Evolutionary conservation across 35 echinoderm and acorn worm genomes (phyloP), one percentile per base, ranked within the genome.

Genomic region (Apostichopus parvimensis): DNA sequence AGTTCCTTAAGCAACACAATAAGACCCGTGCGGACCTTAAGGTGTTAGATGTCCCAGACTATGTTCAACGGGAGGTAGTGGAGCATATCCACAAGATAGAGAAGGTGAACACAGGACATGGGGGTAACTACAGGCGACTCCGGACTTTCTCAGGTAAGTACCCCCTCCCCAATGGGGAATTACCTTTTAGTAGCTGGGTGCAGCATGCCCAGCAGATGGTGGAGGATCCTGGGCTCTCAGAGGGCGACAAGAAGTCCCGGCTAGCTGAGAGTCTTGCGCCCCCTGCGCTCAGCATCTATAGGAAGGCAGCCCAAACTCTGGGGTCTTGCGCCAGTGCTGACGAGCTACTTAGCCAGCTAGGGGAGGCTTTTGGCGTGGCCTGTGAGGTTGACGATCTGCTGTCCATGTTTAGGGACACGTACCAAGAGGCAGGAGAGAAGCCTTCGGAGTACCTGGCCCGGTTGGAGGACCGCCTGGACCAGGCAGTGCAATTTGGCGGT

Each of bases 71-170:
- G 10, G 57, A 60, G 58, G 11, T 60, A 0, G 57, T 59, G 57
- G 57, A 59, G 57, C 57, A 59, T 59, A 59, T 59, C 57, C 57
- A 59, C 57, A 59, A 59, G 57, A 8, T 1, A 59, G 57, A 59
- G 10, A 59, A 59, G 57, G 57, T 59, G 10, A 25, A 87, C 83
- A 25, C 20, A 7, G 85, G 85, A 0, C 59, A 87, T 3, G 57
- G 85, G 58, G 1, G 56, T 15, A 17, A 61, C 2, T 72, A 68
- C 14, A 64, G 94, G 12, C 22, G 91, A 18, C 94, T 95, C 23
- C 22, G 90, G 5, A 76, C 84, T 6, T 95, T 95, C 12, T 95
- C 90, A 18, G 91, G 94, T 17, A 1, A 73, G 68, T 73, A 5
- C 68, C 68, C 94, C 6, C 6, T 77, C 15, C 91, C 94, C 6